Base-by-base conservation (phyloP, 1,140 invertebrate genomes). In the Drosophila parvula region DNA sequence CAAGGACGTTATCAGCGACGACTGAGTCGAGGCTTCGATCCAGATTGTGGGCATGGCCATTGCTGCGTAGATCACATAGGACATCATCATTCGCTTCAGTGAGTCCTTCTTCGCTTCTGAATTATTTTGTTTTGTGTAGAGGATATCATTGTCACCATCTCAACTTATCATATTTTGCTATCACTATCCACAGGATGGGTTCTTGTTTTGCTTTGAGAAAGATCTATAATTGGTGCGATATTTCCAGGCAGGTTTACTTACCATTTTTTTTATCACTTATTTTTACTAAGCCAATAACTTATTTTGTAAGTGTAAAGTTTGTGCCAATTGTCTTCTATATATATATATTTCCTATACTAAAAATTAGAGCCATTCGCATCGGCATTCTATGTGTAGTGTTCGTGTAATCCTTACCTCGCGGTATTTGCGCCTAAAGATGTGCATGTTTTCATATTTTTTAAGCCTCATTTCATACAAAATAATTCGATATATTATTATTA, bases 1-100 rank as follows among this genome's bases (percentile, higher is more conserved):
- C 67, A 92, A 92, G 81, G 91, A 92, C 64, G 74, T 92, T 10
- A 92, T 92, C 34, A 90, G 70, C 51, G 91, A 92, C 41, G 91
- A 92, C 79, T 91, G 90, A 85, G 56, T 41, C 32, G 58, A 40
- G 30, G 50, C 79, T 2, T 22, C 22, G n/a, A 79, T 85, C 48
- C 82, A 88, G 56, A 85, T 85, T 63, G 53, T 85, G 65, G 83
- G 82, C 62, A 32, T 80, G 44, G 79, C 69, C 82, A 71, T 71
- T 32, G 38, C 70, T 40, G 36, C 76, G 34, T 86, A 86, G 51
- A 79, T 74, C 70, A 51, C 18, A 40, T 18, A 43, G 5, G 4
- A 27, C 61, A 38, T n/a, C 22, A 14, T 18, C 76, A 75, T 78
- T 47, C 30, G 36, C 55, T 51, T 40, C 57, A 43, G 51, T 48